Percentiles rank a stretch among this genome's conserved stretches.
Conservation (phyloP, 1,140 invertebrate genomes). For the Scaptomyza montana region DNA sequence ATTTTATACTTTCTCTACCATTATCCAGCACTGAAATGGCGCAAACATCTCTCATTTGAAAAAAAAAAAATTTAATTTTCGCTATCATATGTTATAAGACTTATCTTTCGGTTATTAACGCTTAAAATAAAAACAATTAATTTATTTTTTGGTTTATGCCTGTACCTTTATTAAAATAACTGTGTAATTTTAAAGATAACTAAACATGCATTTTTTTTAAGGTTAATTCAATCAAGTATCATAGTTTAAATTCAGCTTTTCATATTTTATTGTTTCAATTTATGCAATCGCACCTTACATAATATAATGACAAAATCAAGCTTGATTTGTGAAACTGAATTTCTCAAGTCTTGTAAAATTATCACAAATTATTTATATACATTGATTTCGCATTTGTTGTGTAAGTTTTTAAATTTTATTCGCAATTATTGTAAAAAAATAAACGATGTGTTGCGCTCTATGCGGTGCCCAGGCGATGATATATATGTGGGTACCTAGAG, state of each 20-base stretch:
- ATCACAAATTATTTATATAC: constrained; percentile 75
- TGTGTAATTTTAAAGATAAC: constrained; percentile 10
- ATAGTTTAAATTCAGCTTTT: constrained; percentile 42
- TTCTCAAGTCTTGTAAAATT: constrained; percentile 66
- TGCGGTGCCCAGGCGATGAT: constrained; percentile 20
- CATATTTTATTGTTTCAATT: constrained; percentile 55
- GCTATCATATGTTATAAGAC: background rate
- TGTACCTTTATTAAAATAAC: constrained; percentile 33
- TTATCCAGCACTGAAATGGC: background rate
- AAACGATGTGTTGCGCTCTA: constrained; percentile 52
- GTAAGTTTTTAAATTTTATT: constrained; percentile 54
- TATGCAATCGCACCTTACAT: constrained; percentile 47
- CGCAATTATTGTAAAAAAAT: constrained; percentile 59
- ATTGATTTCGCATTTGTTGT: constrained; percentile 49
- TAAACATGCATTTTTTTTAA: no score
- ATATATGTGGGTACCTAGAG: constrained; percentile 48
- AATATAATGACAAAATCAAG: constrained; percentile 30
- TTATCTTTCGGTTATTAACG: background rate
- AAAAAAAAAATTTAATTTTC: background rate
- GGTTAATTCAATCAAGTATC: constrained; percentile 4
- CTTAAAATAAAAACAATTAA: background rate
- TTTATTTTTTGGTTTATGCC: background rate
- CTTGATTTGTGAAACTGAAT: constrained; percentile 36
- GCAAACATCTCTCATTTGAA: background rate
- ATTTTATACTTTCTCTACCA: background rate